phyloP scores from a whole-genome alignment of 2,113 vertebrate genomes.

The Cairina moschata region DNA sequence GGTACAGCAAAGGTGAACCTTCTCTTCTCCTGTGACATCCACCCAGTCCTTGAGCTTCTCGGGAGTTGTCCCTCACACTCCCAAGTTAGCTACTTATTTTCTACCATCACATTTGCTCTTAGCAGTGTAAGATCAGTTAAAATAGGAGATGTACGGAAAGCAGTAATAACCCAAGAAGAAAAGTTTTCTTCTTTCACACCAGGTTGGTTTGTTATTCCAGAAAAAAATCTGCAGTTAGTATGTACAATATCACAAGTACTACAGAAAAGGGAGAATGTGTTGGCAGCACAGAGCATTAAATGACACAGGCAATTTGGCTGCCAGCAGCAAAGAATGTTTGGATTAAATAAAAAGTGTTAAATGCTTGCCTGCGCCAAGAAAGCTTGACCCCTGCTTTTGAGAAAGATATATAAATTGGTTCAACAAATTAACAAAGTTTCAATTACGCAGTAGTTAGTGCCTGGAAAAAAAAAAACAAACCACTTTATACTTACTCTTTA shows the following conservation, averaged over 20 bases:
- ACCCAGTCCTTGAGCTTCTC: background rate
- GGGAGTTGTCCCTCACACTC: background rate
- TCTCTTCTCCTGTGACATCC: background rate
- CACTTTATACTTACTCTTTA: background rate
- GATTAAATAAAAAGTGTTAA: slow-evolving; percentile 32
- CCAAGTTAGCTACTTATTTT: background rate
- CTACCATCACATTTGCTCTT: background rate
- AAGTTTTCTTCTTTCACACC: background rate
- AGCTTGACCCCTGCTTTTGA: background rate
- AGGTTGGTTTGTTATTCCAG: background rate
- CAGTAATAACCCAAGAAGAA: background rate
- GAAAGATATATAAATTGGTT: slow-evolving; percentile 30
- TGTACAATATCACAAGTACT: background rate
- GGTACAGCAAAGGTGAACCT: background rate
- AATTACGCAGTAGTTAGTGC: background rate
- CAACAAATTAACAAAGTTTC: slow-evolving; percentile 52
- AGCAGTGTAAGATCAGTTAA: background rate
- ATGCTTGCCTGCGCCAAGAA: slow-evolving; percentile 3
- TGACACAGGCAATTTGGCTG: background rate
- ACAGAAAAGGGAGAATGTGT: background rate
- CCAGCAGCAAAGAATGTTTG: slow-evolving; percentile 20
- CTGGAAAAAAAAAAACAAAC: background rate
- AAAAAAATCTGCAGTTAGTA: background rate
- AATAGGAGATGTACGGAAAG: background rate
- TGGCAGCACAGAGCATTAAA: slow-evolving; percentile 1